phyloP scores from a whole-genome alignment of 2,113 vertebrate species.

The Hirundichthys speculiger region DNA sequence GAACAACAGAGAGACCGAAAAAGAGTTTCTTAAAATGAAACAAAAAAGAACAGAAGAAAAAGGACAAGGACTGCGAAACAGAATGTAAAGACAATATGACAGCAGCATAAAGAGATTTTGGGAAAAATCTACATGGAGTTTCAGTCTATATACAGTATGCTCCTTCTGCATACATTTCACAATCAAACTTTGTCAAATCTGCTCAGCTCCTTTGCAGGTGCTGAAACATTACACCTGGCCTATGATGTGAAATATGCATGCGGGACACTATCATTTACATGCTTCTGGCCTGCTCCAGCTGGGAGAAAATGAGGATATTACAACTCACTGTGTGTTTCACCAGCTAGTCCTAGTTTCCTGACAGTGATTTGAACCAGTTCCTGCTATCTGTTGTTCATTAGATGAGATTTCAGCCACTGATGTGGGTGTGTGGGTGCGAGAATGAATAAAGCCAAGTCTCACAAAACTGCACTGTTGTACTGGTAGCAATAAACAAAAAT shows the following conservation, averaged over 20 bases:
- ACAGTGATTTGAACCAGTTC: slow-evolving; percentile 75
- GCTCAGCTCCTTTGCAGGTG: slow-evolving; percentile 62
- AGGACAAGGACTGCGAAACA: neutral
- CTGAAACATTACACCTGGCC: slow-evolving; percentile 69
- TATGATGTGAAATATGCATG: slow-evolving; percentile 76
- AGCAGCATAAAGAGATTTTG: neutral
- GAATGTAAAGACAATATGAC: neutral
- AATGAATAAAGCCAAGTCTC: slow-evolving; percentile 34
- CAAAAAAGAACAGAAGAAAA: neutral
- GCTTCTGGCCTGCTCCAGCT: slow-evolving; percentile 63
- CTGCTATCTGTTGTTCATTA: slow-evolving; percentile 64
- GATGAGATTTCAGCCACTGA: slow-evolving; percentile 52
- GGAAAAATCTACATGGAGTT: neutral
- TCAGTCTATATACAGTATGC: neutral
- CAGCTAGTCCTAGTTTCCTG: slow-evolving; percentile 65
- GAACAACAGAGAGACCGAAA: too few relatives aligned
- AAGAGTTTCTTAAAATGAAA: too few relatives aligned
- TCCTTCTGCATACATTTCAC: slow-evolving; percentile 5
- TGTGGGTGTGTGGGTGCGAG: slow-evolving; percentile 41
- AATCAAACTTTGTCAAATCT: slow-evolving; percentile 65
- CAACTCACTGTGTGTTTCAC: slow-evolving; percentile 67
- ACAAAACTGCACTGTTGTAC: slow-evolving; percentile 16
- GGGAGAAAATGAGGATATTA: slow-evolving; percentile 72
- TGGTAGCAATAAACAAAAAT: slow-evolving; percentile 29
- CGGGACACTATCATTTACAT: slow-evolving; percentile 74